A percentile compares a stretch with the other conserved stretches of the same genome.
Evolutionary conservation across 2,888 invertebrate genomes (phyloP).

Genomic region (Leptopilina myrica): DNA sequence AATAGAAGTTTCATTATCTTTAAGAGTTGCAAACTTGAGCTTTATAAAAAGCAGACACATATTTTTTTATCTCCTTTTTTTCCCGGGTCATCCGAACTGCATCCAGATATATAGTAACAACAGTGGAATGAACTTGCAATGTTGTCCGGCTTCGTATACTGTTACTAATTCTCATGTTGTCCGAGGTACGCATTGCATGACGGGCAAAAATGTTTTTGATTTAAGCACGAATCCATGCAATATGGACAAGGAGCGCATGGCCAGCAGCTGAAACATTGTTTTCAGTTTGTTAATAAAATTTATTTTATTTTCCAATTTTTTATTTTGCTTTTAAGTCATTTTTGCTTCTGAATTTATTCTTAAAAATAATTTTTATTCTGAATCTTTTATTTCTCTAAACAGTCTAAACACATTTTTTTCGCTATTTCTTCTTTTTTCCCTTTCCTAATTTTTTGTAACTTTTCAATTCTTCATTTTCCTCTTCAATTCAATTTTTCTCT

Average conservation of each 20-base stretch:
- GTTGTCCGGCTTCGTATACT: slow-evolving; percentile 4
- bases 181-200: slow-evolving; percentile 77
- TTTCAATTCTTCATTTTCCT: too few species aligned
- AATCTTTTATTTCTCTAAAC: too few species aligned
- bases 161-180: slow-evolving; percentile 61
- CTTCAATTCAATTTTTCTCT: too few species aligned
- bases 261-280: slow-evolving; percentile 72
- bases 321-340: too few species aligned
- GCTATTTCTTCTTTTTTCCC: too few species aligned
- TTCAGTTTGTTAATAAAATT: not conserved
- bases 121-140: slow-evolving; percentile 13
- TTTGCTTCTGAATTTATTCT: too few species aligned
- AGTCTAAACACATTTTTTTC: too few species aligned
- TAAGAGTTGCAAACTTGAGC: too few species aligned
- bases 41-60: too few species aligned
- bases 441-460: too few species aligned
- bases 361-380: too few species aligned
- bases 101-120: not conserved
- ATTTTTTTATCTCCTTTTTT: not conserved
- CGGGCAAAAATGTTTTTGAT: slow-evolving; percentile 77
- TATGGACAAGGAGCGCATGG: slow-evolving; percentile 77
- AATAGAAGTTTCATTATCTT: too few species aligned
- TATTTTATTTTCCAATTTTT: not conserved
- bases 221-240: slow-evolving; percentile 76
- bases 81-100: not conserved